Evolutionary conservation across 2,888 invertebrate species (phyloP).

Genomic region (Rhagonycha fulva): DNA sequence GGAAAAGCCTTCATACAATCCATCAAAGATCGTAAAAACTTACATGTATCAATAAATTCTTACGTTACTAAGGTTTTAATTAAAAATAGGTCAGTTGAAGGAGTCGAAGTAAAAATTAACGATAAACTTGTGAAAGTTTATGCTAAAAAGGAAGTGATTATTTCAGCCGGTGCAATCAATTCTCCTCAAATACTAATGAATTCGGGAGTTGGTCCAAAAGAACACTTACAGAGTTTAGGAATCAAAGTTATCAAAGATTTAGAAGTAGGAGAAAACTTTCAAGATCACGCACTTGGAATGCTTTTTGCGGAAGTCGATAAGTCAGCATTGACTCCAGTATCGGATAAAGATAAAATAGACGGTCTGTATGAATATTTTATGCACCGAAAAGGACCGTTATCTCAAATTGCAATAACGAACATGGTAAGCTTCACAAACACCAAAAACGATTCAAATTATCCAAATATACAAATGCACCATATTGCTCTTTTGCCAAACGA

Average conservation of each 20-base stretch:
- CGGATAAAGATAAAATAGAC: constrained; percentile 16
- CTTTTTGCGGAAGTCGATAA: background rate
- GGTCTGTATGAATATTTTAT: constrained; percentile 55
- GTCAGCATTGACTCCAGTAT: background rate
- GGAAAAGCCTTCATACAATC: constrained; percentile 80
- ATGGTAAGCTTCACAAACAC: constrained; percentile 57
- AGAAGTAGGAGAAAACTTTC: constrained; percentile 55
- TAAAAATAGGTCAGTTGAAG: constrained; percentile 44
- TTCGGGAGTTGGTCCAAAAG: constrained; percentile 58
- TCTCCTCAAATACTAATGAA: constrained; percentile 84
- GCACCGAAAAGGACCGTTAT: constrained; percentile 56
- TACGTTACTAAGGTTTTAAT: constrained; percentile 58
- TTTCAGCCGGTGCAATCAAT: constrained; percentile 88
- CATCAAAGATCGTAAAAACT: constrained; percentile 59
- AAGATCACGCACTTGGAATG: constrained; percentile 45
- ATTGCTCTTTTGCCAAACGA: constrained; percentile 52
- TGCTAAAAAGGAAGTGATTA: constrained; percentile 79
- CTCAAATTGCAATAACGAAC: constrained; percentile 52
- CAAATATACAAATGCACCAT: constrained; percentile 62
- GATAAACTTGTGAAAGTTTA: constrained; percentile 40
- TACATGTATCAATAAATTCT: constrained; percentile 62
- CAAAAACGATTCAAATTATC: constrained; percentile 56
- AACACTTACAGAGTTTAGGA: constrained; percentile 47
- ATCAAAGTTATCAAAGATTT: constrained; percentile 52
- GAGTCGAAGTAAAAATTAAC: constrained; percentile 50